Conservation (phyloP, 2,888 invertebrate species). For the Trissoscelio sp. region DNA sequence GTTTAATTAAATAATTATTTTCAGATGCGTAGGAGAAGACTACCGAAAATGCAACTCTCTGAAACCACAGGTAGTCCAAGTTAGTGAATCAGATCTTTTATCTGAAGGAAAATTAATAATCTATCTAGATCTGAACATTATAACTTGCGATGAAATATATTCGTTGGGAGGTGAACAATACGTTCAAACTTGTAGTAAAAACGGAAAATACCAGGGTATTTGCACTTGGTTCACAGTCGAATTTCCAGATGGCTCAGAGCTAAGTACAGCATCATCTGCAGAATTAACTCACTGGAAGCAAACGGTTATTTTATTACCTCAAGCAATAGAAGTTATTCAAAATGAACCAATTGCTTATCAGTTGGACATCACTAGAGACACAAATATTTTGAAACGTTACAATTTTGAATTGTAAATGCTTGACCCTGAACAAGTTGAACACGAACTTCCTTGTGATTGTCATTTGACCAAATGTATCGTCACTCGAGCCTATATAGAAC, state of each 20-base stretch:
- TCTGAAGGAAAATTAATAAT: conserved; percentile 87
- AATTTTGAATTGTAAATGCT: conserved; percentile 88
- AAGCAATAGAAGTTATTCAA: conserved; percentile 85
- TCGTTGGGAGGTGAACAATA: conserved; percentile 87
- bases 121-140: conserved; percentile 88
- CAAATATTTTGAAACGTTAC: conserved; percentile 86
- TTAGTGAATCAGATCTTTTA: conserved; percentile 85
- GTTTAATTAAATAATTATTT: conserved; percentile 10
- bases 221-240: conserved; percentile 92
- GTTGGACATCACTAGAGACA: conserved; percentile 86
- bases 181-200: conserved; percentile 82
- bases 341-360: conserved; percentile 89
- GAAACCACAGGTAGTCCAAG: conserved; percentile 88
- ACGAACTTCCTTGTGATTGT: conserved; percentile 91
- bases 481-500: conserved; percentile 86
- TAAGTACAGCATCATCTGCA: conserved; percentile 86
- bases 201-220: conserved; percentile 89
- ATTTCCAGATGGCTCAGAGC: conserved; percentile 86
- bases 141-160: conserved; percentile 86
- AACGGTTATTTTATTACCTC: conserved; percentile 90
- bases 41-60: conserved; percentile 86
- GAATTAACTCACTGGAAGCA: conserved; percentile 90
- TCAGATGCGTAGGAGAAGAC: conserved; percentile 85
- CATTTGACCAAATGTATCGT: conserved; percentile 91
- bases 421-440: conserved; percentile 88